phyloP scores from a whole-genome alignment of 2,797 vertebrate genomes.

The Phaenicophaeus curvirostris region DNA sequence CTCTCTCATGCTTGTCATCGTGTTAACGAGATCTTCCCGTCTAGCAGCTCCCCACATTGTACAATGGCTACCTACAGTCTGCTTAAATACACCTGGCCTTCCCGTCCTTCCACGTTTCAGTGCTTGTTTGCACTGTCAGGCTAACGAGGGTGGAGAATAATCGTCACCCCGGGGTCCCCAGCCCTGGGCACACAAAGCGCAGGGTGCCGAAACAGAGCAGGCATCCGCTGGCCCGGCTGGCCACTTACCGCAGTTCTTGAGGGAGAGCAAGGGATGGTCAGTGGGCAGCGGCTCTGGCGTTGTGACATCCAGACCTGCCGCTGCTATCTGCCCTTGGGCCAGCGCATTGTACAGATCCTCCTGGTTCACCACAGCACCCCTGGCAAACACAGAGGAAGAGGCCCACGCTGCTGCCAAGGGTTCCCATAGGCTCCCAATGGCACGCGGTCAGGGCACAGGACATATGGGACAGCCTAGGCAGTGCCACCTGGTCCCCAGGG shows the following conservation, averaged over 20 bases:
- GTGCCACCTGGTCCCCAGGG: background rate
- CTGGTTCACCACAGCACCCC: conserved; percentile 92
- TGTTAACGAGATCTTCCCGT: rapidly evolving
- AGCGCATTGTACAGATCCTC: conserved; percentile 89
- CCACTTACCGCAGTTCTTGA: conserved; percentile 91
- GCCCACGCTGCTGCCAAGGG: rapidly evolving
- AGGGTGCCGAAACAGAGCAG: rapidly evolving
- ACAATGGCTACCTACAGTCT: rapidly evolving
- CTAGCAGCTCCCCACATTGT: background rate
- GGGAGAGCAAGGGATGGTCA: conserved; percentile 85
- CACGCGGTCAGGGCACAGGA: rapidly evolving
- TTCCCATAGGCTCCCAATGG: rapidly evolving
- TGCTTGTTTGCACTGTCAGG: rapidly evolving
- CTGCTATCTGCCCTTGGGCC: conserved; percentile 84
- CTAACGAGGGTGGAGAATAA: rapidly evolving
- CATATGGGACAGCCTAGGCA: rapidly evolving
- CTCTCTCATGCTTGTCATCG: rapidly evolving
- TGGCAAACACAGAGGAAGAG: background rate
- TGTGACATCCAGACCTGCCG: conserved; percentile 93
- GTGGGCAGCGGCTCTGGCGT: conserved; percentile 91
- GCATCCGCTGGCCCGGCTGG: rapidly evolving
- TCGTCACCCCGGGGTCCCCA: no score
- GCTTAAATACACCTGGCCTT: rapidly evolving
- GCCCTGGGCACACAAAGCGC: rapidly evolving
- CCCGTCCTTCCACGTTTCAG: background rate